Base-by-base conservation (phyloP, 2,888 invertebrate species). In the Amblyjoppa fuscipennis region DNA sequence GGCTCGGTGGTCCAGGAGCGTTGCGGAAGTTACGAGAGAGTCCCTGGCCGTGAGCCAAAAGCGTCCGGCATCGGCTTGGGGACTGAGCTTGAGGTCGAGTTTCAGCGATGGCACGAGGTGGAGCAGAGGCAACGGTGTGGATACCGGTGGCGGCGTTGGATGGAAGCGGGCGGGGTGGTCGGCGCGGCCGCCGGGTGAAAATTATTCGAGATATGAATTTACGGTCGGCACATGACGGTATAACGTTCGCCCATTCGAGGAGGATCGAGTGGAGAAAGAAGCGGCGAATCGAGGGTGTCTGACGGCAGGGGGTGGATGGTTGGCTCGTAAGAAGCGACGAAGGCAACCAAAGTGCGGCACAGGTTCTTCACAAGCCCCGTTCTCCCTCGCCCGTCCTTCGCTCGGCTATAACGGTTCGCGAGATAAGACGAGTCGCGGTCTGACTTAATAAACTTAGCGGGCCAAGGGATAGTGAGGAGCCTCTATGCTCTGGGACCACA, bases 161-260 rank as follows among this genome's bases (percentile, higher is more conserved):
- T 71, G 91, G 91, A 91, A 89, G 88, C 88, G 89, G 64, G 28
- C n/a, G 86, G 66, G 73, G 74, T 61, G 31, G 81, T 76, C 84
- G 84, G 88, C 84, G 71, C 88, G 86, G 88, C 87, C 83, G 89
- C 87, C 88, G 91, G 91, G 91, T 89, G 92, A 93, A 93, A 93
- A 93, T 93, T 93, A 93, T 93, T 91, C 92, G 91, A 92, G 93
- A 93, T 93, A 93, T 93, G 93, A 93, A 93, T 93, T 93, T 92
- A 93, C 91, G 91, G 91, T 88, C 83, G 88, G 89, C 85, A 88
- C 88, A 88, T 87, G 85, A 73, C 83, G 75, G 79, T 85, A 86
- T 87, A 85, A 86, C 84, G 88, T 87, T 87, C 82, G 76, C 84
- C 83, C 75, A 68, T 76, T 82, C 70, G 61, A 69, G 74, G 41